These are phyloP conservation scores for Cepphus grylle DNA, from an alignment of 2,113 vertebrate species.

Conservation along the genomic window DNA sequence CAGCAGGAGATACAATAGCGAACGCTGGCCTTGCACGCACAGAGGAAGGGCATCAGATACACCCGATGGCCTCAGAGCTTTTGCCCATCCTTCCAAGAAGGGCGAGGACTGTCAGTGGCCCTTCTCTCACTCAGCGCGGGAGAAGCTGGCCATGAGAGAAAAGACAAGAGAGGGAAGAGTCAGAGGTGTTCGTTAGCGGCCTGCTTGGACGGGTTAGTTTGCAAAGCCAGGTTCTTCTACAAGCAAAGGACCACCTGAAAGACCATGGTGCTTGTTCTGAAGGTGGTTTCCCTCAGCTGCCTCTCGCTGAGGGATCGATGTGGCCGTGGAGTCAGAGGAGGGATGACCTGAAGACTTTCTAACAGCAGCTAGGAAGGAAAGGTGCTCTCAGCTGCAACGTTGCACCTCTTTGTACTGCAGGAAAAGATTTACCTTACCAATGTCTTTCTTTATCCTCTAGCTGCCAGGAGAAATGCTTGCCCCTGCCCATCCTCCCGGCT, in stretches of 20 bases:
- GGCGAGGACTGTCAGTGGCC: background rate
- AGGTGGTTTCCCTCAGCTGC: background rate
- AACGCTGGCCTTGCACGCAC: background rate
- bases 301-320: background rate
- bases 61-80: rapidly evolving
- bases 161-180: background rate
- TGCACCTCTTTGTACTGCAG: background rate
- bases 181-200: background rate
- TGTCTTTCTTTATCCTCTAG: background rate
- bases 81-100: background rate
- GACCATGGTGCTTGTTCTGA: background rate
- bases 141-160: background rate
- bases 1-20: background rate
- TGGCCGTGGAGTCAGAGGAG: rapidly evolving
- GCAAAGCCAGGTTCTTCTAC: background rate
- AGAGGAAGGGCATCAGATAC: background rate
- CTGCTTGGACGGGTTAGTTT: background rate
- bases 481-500: background rate
- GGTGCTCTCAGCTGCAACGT: background rate
- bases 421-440: background rate
- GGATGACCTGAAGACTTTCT: background rate
- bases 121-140: background rate
- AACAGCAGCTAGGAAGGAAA: background rate
- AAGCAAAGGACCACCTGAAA: background rate
- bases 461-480: background rate